Conservation (phyloP, 2,888 invertebrate species). For the Aromia moschata region DNA sequence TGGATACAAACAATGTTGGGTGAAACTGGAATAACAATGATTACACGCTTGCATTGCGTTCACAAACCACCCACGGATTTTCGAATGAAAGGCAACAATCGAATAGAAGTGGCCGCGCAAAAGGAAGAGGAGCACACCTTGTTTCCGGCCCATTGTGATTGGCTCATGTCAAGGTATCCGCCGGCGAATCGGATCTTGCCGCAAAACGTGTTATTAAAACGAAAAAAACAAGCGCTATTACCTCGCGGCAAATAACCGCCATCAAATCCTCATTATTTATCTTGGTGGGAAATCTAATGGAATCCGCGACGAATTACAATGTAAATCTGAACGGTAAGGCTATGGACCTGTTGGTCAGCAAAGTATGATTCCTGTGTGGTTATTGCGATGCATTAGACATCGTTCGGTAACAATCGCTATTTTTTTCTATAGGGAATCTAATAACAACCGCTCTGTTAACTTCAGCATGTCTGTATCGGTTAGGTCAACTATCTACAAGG, state of each 20-base stretch:
- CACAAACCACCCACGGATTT: background rate
- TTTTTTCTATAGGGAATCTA: constrained; percentile 36
- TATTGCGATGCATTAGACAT: constrained; percentile 45
- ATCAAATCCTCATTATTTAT: constrained; percentile 36
- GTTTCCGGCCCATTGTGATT: constrained; percentile 53
- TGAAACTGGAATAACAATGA: too few species aligned
- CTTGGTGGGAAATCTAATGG: constrained; percentile 28
- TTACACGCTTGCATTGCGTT: too few species aligned
- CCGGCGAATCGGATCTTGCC: constrained; percentile 50
- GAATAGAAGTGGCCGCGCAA: background rate
- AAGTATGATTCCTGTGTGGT: constrained; percentile 54
- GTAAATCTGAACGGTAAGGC: constrained; percentile 46
- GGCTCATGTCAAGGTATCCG: constrained; percentile 46
- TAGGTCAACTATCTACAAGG: background rate
- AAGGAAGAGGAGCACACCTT: constrained; percentile 46
- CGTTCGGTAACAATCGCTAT: constrained; percentile 45
- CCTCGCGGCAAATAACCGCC: constrained; percentile 5
- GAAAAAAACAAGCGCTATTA: background rate
- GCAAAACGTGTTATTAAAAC: constrained; percentile 37
- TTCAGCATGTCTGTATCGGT: background rate
- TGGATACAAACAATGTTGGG: too few species aligned
- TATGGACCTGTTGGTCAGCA: constrained; percentile 54
- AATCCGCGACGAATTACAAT: constrained; percentile 39
- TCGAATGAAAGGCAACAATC: background rate
- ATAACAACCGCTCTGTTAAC: constrained; percentile 27